Base-by-base conservation (phyloP, 1,140 invertebrate genomes). In the Spodoptera frugiperda region DNA sequence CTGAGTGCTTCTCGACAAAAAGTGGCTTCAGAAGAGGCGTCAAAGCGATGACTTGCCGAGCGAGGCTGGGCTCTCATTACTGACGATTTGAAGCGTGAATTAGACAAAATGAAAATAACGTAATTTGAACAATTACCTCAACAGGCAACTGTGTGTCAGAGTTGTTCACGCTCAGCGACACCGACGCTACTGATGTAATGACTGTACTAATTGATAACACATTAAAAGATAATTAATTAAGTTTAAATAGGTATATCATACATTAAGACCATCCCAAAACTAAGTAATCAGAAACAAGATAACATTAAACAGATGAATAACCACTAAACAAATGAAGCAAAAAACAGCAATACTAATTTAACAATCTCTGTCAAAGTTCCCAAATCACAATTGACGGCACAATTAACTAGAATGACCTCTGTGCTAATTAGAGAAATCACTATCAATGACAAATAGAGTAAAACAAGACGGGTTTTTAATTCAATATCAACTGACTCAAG, bases 361-460 rank as follows among this genome's bases (percentile, higher is more conserved):
- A 6, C 33, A 39, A 39, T 39, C 33, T 4, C 33, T 67, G 48
- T 11, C 53, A 57, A 46, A 67, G 44, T 73, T 61, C 17, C 30
- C 61, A 73, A 61, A 49, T 33, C 14, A n/a, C 25, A 53, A 44
- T 65, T 54, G 49, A 21, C 48, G 54, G 25, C 10, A 17, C 17
- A 63, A 19, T 53, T 82, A 82, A 82, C 76, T 68, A 63, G 59
- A 77, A 61, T 78, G 82, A 76, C 82, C 79, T 85, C 78, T 79
- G 76, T 72, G 76, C 80, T 87, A 88, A 89, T 88, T 85, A 86
- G 84, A 85, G 83, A 89, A 87, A 88, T 78, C 78, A 71, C 63
- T 78, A 59, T 88, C 88, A 88, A 88, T 89, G 85, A 82, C 84
- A 78, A 84, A 59, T 51, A 61, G 15, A 49, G 67, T 63, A 77